Conservation (phyloP, 2,797 vertebrate genomes). For the Vespertilio murinus region DNA sequence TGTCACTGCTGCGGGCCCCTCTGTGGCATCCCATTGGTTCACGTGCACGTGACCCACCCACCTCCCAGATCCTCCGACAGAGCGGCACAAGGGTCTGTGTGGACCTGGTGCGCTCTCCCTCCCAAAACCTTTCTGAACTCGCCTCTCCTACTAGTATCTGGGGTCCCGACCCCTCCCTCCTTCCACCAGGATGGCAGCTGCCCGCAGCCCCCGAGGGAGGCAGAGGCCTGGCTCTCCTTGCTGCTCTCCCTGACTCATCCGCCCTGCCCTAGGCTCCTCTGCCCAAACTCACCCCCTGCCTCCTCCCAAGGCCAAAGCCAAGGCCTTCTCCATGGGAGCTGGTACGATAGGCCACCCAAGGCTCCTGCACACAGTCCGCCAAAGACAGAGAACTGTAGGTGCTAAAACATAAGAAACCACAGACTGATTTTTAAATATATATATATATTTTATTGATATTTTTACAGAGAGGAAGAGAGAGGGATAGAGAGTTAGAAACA, state of each 20-base stretch:
- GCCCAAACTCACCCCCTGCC: neutral
- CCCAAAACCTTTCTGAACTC: neutral
- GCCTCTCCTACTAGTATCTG: neutral
- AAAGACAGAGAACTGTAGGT: neutral
- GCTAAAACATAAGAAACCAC: neutral
- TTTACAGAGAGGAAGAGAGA: too few relatives aligned
- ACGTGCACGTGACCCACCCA: fast-evolving
- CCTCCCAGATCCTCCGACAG: neutral
- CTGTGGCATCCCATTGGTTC: fast-evolving
- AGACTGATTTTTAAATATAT: neutral
- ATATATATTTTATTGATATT: too few relatives aligned
- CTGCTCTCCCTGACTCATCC: neutral
- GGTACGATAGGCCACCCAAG: neutral
- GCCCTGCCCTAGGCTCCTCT: neutral
- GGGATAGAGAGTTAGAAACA: too few relatives aligned
- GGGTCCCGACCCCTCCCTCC: neutral
- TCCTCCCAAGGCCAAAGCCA: neutral
- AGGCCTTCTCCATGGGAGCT: neutral
- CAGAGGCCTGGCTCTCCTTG: neutral
- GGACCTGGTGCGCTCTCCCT: neutral
- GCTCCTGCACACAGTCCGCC: neutral
- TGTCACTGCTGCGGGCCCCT: neutral
- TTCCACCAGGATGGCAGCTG: neutral
- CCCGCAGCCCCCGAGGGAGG: neutral
- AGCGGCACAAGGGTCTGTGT: fast-evolving